Evolutionary conservation across 2,888 invertebrate species (phyloP).

Genomic region (Cryptops parisi): DNA sequence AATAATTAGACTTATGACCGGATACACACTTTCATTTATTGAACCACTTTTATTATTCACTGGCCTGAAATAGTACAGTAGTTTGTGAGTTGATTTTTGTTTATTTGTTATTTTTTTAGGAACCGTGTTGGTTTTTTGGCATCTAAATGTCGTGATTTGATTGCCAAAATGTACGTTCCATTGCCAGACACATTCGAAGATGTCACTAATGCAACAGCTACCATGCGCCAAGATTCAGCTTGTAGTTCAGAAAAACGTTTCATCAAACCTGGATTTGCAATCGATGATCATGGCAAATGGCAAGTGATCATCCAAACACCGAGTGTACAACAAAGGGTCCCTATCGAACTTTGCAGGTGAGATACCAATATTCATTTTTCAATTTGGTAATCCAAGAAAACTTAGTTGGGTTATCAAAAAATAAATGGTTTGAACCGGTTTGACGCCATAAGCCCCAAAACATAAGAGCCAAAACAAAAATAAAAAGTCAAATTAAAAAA

Average conservation of each 20-base stretch:
- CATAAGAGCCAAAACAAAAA: too few species aligned
- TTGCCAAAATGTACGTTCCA: constrained; percentile 6
- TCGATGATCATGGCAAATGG: constrained; percentile 25
- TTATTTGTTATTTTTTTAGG: constrained; percentile 4
- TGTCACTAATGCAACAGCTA: neutral
- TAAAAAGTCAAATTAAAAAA: too few species aligned
- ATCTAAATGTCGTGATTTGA: constrained; percentile 6
- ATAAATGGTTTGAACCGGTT: too few species aligned
- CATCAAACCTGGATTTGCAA: constrained; percentile 25
- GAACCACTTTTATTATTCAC: too few species aligned
- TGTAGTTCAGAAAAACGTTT: constrained; percentile 23
- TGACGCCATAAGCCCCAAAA: too few species aligned
- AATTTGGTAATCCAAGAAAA: too few species aligned
- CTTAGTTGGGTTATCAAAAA: too few species aligned
- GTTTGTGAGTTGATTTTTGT: too few species aligned
- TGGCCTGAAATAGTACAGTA: too few species aligned
- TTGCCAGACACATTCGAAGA: constrained; percentile 9
- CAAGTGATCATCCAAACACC: constrained; percentile 25
- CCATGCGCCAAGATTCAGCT: constrained; percentile 5
- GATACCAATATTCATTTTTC: too few species aligned
- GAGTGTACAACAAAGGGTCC: constrained; percentile 23
- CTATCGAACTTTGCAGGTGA: constrained; percentile 23
- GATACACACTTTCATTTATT: too few species aligned
- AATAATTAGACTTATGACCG: too few species aligned
- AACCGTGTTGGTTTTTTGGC: constrained; percentile 8